A percentile compares a stretch with the other conserved stretches of the same genome.
phyloP scores from a whole-genome alignment of 2,113 vertebrate species.

The Chunga burmeisteri region DNA sequence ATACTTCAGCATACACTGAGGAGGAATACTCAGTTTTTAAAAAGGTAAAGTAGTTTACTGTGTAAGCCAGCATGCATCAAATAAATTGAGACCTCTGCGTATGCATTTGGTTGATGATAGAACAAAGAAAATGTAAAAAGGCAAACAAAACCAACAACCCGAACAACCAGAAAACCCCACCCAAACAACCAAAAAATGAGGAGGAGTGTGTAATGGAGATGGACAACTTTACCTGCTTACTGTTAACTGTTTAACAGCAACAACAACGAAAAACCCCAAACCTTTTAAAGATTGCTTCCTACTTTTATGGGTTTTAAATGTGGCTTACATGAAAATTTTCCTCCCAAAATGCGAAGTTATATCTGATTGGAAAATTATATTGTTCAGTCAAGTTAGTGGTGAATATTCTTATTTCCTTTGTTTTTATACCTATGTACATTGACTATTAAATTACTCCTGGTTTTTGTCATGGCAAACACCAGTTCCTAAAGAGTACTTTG shows the following conservation, averaged over 20 bases:
- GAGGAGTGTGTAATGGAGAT: background rate
- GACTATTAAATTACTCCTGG: background rate
- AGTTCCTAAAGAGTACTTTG: background rate
- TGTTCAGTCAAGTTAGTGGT: background rate
- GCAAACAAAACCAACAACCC: background rate
- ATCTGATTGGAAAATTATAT: background rate
- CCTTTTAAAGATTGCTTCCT: background rate
- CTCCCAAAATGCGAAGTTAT: background rate
- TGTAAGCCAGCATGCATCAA: background rate
- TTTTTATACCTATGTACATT: background rate
- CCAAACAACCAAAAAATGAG: background rate
- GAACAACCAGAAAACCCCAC: background rate
- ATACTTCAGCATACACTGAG: background rate
- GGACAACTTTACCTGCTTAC: background rate
- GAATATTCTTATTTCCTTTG: background rate
- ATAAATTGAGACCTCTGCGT: background rate
- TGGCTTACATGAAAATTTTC: background rate
- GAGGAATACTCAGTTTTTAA: background rate
- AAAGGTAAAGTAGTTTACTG: background rate
- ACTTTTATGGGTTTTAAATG: background rate
- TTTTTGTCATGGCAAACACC: accelerated
- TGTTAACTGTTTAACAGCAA: background rate
- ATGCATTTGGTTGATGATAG: background rate
- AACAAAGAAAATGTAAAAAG: background rate
- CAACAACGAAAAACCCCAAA: background rate